Evolutionary conservation across 2,797 vertebrate genomes (phyloP), one percentile per base, ranked within the genome.

Genomic region (Diglossa cyanea): DNA sequence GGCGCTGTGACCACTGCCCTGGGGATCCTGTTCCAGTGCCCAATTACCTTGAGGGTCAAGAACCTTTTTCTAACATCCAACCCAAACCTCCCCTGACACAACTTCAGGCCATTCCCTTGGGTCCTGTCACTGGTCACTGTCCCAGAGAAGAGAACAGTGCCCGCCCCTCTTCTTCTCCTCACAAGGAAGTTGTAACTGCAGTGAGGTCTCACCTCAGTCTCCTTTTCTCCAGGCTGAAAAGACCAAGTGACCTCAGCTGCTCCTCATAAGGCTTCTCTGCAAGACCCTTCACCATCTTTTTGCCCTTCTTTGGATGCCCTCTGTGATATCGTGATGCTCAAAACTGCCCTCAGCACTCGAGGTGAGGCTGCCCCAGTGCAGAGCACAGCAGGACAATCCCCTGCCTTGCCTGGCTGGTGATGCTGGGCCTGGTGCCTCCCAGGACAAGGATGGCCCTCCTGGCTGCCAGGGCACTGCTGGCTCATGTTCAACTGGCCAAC

Each of bases 361-460:
- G n/a, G 8, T 28, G 53, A 58, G 37, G 47, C 48, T 0, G 0
- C 6, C 48, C 25, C 55, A 86, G 62, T 0, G 1, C 54, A 68
- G 45, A 45, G 13, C n/a, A 60, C 33, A 51, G 30, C 1, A 0
- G 20, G 20, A 40, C 30, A 40, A 40, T 61, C 35, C 47, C 8
- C 40, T 25, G 5, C 40, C 40, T 33, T 33, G 25, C 40, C 30
- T 0, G 0, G 20, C 40, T 76, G 63, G 6, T 0, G 1, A 9
- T 62, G 30, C 30, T 62, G 33, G 0, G 0, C 9, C 55, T 62
- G 30, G 6, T 61, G 55, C 0, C 20, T 5, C 28, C 11, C 17
- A 47, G 30, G 25, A 25, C 40, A 70, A 2, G 30, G 33, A 2
- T 61, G 30, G 2, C 40, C n/a, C 33, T 54, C 33, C 33, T 70